Base-by-base conservation (phyloP, 2,888 invertebrate genomes). In the Masnerella sp. region DNA sequence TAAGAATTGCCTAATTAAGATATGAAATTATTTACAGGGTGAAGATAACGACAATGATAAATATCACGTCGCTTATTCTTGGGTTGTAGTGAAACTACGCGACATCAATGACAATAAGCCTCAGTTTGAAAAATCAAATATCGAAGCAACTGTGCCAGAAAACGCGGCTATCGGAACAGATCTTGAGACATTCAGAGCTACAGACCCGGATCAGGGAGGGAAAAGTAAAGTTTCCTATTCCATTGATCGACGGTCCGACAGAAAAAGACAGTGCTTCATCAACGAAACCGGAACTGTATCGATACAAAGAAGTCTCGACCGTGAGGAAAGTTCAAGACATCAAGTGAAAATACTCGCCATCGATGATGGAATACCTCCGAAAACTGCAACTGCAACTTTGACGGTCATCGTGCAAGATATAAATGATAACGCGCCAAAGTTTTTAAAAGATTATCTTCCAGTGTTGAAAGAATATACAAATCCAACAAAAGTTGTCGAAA, bases 21-120 rank as follows among this genome's bases (percentile, higher is more conserved):
- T n/a, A n/a, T n/a, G n/a, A n/a, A n/a, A n/a, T n/a, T n/a, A n/a
- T 30, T 30, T 59, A 11, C 22, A 90, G 90, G 96, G 96, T 20
- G 96, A 96, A 89, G 96, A 96, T 85, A 96, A 96, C 84, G 96
- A 96, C 89, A 96, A 96, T 88, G 99, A 99, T 88, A 98, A 98
- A 88, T 96, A 97, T 86, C 97, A 98, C 89, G 96, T 97, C 76
- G 97, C 97, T 72, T 96, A 96, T 88, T 96, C 97, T 0, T 96
- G 96, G 95, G 96, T 98, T 64, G 95, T 95, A 74, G 96, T 98
- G 22, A 95, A 94, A 84, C 90, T 99, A 70, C 91, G 95, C 71
- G 99, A 99, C 87, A 96, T 96, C 80, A 99, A 99, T 89, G 98
- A 99, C 90, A 98, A 98, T 90, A 96, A 96, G 87, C 98, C 98